These are phyloP conservation scores for Ashinkailepas kermadecensis DNA, from an alignment of 2,888 invertebrate genomes.

Conservation along the genomic window DNA sequence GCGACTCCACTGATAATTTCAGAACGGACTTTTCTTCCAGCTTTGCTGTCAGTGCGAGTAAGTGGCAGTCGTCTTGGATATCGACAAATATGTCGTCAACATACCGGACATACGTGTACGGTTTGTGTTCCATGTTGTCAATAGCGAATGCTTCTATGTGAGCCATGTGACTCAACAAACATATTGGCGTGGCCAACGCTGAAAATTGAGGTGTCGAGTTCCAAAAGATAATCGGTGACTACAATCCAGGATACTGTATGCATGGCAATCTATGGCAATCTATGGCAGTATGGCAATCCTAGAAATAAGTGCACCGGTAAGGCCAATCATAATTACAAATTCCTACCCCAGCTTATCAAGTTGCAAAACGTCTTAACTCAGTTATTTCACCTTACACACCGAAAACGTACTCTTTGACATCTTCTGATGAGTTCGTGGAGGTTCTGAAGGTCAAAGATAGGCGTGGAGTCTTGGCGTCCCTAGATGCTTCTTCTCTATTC, in stretches of 20 bases:
- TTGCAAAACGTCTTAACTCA: not conserved
- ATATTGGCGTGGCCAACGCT: not conserved
- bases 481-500: not conserved
- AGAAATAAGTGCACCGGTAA: not conserved
- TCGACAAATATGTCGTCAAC: too few species aligned
- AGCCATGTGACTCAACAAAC: not conserved
- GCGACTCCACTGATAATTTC: too few species aligned
- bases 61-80: too few species aligned
- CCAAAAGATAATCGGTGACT: not conserved
- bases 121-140: too few species aligned
- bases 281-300: not conserved
- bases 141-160: too few species aligned
- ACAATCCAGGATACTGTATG: not conserved
- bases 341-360: not conserved
- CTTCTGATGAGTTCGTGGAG: not conserved
- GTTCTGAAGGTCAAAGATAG: not conserved
- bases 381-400: not conserved
- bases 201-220: not conserved
- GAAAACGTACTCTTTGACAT: not conserved
- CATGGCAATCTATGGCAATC: not conserved
- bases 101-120: too few species aligned
- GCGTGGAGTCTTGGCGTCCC: not conserved
- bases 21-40: too few species aligned
- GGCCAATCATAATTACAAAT: not conserved
- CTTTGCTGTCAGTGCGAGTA: too few species aligned